These are phyloP conservation scores for Agrotis ipsilon DNA, from an alignment of 2,888 invertebrate genomes.

Conservation along the genomic window DNA sequence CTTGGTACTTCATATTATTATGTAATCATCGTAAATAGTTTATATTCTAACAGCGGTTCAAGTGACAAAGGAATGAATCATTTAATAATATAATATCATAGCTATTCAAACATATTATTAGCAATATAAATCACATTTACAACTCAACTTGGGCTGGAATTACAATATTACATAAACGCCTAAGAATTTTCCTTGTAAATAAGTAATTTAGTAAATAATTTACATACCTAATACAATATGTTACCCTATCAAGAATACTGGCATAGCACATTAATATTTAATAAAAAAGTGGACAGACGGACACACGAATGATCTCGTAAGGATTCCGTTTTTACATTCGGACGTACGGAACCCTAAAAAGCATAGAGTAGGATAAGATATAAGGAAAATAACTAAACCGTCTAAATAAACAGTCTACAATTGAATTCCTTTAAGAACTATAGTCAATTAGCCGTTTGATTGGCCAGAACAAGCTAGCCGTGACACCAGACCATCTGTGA, in stretches of 20 bases:
- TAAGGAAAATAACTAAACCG: slow-evolving; percentile 2
- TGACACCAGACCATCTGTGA: slow-evolving; percentile 59
- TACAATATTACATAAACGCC: not conserved
- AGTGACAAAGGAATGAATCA: slow-evolving; percentile 64
- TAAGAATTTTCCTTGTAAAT: slow-evolving; percentile 33
- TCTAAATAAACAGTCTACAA: slow-evolving; percentile 22
- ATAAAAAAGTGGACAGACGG: no score
- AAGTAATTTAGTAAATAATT: slow-evolving; percentile 22
- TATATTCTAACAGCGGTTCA: slow-evolving; percentile 25
- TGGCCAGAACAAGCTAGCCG: slow-evolving; percentile 47
- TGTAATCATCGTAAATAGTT: slow-evolving; percentile 41
- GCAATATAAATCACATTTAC: slow-evolving; percentile 38
- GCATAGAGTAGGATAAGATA: no score
- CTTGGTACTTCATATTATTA: slow-evolving; percentile 17
- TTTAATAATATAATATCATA: slow-evolving; percentile 30
- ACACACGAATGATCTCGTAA: no score
- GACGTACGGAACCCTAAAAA: not conserved
- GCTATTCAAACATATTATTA: slow-evolving; percentile 35
- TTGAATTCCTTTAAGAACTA: slow-evolving; percentile 39
- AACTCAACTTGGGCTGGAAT: slow-evolving; percentile 6
- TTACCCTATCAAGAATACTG: not conserved
- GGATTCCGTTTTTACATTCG: no score
- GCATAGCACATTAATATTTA: no score
- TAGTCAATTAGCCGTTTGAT: slow-evolving; percentile 51
- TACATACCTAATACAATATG: not conserved